These are phyloP conservation scores for Xyrauchen texanus DNA, from an alignment of 2,113 vertebrate genomes.

Conservation along the genomic window DNA sequence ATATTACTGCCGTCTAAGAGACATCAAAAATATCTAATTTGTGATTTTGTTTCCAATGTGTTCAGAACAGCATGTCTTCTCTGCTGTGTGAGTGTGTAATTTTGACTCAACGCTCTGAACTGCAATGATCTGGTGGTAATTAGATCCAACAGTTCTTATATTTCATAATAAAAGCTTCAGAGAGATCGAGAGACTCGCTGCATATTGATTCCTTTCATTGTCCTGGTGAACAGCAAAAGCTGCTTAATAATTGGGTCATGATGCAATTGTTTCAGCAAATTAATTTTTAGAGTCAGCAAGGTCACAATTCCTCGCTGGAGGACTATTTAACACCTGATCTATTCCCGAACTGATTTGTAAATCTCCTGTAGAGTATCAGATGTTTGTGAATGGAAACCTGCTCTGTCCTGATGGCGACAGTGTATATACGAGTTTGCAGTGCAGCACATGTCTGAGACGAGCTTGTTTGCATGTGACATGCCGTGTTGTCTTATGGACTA, in stretches of 20 bases:
- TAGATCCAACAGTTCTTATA: constrained; percentile 19
- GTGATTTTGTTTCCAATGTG: not conserved
- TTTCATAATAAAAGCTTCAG: constrained; percentile 38
- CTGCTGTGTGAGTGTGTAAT: constrained; percentile 26
- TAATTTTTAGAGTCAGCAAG: constrained; percentile 20
- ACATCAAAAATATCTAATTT: not conserved
- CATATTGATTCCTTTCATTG: constrained; percentile 11
- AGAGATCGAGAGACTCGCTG: not conserved
- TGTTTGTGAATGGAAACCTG: constrained; percentile 35
- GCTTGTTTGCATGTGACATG: constrained; percentile 49
- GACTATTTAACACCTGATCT: not conserved
- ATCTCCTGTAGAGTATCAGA: constrained; percentile 20
- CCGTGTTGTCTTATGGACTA: constrained; percentile 38
- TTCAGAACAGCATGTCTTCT: not conserved
- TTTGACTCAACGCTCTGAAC: constrained; percentile 29
- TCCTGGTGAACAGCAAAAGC: not conserved
- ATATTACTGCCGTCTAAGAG: not conserved
- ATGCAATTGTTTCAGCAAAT: constrained; percentile 22
- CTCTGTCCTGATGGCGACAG: not conserved
- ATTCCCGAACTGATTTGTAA: not conserved
- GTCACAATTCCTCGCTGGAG: constrained; percentile 14
- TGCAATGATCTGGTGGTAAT: constrained; percentile 9
- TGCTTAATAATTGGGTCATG: not conserved
- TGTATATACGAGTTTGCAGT: constrained; percentile 6
- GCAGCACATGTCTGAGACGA: not conserved